Evolutionary conservation across 2,113 vertebrate species (phyloP).

Genomic region (Ellobius talpinus): DNA sequence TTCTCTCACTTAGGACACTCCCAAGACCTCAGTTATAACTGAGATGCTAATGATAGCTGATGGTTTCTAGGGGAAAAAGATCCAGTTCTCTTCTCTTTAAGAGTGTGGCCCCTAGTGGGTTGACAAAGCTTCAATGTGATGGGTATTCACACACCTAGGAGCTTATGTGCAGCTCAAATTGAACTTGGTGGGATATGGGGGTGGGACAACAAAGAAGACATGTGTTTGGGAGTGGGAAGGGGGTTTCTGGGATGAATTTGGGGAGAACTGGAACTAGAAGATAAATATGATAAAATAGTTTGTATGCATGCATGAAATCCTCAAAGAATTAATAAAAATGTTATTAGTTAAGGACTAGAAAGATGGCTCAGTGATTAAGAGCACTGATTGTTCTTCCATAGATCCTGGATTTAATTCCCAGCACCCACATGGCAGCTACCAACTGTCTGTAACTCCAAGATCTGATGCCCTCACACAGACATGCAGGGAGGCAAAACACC

Average conservation of each 20-base stretch:
- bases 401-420: neutral
- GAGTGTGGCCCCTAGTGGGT: neutral
- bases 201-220: too few species aligned
- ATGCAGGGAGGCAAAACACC: neutral
- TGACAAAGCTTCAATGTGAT: too few species aligned
- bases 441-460: neutral
- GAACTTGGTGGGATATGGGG: neutral
- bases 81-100: neutral
- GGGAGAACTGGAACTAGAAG: neutral
- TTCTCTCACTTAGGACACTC: neutral
- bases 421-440: neutral
- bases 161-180: neutral
- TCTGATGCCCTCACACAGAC: neutral
- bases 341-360: neutral
- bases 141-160: neutral
- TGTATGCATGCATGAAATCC: neutral
- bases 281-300: neutral
- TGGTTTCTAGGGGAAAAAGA: neutral
- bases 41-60: neutral
- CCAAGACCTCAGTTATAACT: neutral
- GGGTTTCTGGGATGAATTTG: neutral
- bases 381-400: neutral
- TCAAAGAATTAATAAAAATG: neutral
- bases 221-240: too few species aligned
- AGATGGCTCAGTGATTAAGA: neutral